Evolutionary conservation across 2,797 vertebrate genomes (phyloP), one percentile per base, ranked within the genome.

Genomic region (Pipistrellus pygmaeus): DNA sequence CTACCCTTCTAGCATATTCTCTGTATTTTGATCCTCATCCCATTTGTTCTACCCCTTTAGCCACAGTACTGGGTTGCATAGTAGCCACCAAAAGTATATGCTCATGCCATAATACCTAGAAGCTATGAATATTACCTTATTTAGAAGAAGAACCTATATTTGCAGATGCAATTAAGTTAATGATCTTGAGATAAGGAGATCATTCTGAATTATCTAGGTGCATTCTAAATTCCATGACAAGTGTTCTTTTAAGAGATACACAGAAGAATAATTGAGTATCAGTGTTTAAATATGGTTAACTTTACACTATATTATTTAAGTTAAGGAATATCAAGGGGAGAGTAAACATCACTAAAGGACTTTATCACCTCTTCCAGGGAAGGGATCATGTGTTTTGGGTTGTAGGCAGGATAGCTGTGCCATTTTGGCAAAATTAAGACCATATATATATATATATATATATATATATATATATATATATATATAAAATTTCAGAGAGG

Each of bases 241-340:
- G 27, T 44, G 23, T 12, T 57, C 23, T 57, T 57, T 25, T 57
- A 57, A 9, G 55, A 57, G 23, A 57, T 10, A 57, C 55, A 57
- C 23, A 44, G 15, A 89, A 14, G 73, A 25, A 86, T 13, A 80
- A 57, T 80, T 89, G 51, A 46, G 46, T 62, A 60, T 71, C 44
- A 76, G 35, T 80, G 64, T 76, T 60, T 82, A n/a, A 80, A 35
- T 57, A 87, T 80, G 73, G 2, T 53, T 84, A 92, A 78, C 21
- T 66, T 78, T 78, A 84, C 35, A 80, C 78, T 62, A 73, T 84
- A 90, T 15, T 66, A 86, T 78, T 89, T 78, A 95, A 93, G 30
- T 83, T 64, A 69, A 3, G 15, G 30, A 25, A 32, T 35, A 55
- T 78, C 27, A 83, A 69, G 20, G 41, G 38, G 35, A 91, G 25